Evolutionary conservation across 2,113 vertebrate genomes (phyloP).

Genomic region (Cepphus grylle): DNA sequence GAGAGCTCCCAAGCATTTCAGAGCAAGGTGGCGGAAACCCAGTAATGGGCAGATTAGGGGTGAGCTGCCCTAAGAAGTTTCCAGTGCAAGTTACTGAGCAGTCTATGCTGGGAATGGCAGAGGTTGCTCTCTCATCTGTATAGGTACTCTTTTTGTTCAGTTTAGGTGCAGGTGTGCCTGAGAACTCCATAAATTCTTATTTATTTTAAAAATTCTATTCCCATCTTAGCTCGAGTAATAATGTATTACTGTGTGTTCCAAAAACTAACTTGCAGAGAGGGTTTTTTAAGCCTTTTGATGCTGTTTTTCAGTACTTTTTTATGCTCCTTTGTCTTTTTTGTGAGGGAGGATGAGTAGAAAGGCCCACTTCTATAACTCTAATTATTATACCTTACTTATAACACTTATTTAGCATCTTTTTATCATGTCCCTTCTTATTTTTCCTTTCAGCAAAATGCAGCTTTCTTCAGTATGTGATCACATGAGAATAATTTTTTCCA

Average conservation of each 20-base stretch:
- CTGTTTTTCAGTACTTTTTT: background rate
- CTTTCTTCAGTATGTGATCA: background rate
- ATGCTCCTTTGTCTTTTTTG: background rate
- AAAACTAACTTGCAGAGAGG: background rate
- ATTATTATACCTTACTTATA: background rate
- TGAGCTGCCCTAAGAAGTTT: background rate
- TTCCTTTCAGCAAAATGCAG: background rate
- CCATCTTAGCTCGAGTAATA: background rate
- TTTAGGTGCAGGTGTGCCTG: background rate
- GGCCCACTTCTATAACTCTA: background rate
- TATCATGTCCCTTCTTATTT: background rate
- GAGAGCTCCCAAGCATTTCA: fast-evolving
- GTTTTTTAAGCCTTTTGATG: background rate
- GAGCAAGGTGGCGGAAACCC: background rate
- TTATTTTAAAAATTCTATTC: background rate
- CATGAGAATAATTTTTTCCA: background rate
- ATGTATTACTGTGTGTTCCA: background rate
- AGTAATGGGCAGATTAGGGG: background rate
- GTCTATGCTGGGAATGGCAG: background rate
- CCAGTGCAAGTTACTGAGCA: background rate
- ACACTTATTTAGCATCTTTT: background rate
- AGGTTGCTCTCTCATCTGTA: background rate
- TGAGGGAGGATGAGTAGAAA: background rate
- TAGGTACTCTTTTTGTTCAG: background rate
- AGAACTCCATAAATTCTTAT: fast-evolving